Base-by-base conservation (phyloP, 2,888 invertebrate genomes). In the Campoplex capitator region DNA sequence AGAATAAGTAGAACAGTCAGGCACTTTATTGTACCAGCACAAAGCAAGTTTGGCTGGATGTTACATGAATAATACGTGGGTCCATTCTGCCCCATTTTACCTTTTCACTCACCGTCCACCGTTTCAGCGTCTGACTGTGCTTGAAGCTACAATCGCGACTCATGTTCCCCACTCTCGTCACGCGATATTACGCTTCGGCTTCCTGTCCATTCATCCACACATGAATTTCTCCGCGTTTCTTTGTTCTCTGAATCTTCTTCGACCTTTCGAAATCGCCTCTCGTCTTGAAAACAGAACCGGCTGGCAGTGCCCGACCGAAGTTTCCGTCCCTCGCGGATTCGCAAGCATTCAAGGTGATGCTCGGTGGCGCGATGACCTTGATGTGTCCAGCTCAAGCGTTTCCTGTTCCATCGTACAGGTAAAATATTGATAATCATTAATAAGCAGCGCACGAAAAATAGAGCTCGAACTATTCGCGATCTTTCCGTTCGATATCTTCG, bases 221-320 rank as follows among this genome's bases (percentile, higher is more conserved):
- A 18, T 35, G 42, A 32, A 78, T 84, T 71, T 65, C 54, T 56
- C 67, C 65, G 38, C 75, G 38, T n/a, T 73, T 54, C 35, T 32
- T 32, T 13, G 23, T 56, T 32, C 48, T 48, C 23, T 58, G 8
- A 6, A n/a, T 56, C 56, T 11, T 58, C 28, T 73, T 73, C 16
- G 45, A 71, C 67, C 16, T 38, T 74, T 82, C n/a, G 32, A 35
- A 75, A 73, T 78, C 6, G 65, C 74, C 0, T 38, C 76, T 70
- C 38, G 67, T 77, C 75, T 58, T 35, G 23, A 70, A 89, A 91
- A 68, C 94, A 96, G 95, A 96, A 93, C 96, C 96, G 11, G 95
- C 96, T 85, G 96, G 96, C 87, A 96, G 95, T 91, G 95, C 96
- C 62, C 95, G 95, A 83, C 96, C 96, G 77, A 96, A 96, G 95